Conservation (phyloP, 2,113 vertebrate species). For the Zapornia atra region DNA sequence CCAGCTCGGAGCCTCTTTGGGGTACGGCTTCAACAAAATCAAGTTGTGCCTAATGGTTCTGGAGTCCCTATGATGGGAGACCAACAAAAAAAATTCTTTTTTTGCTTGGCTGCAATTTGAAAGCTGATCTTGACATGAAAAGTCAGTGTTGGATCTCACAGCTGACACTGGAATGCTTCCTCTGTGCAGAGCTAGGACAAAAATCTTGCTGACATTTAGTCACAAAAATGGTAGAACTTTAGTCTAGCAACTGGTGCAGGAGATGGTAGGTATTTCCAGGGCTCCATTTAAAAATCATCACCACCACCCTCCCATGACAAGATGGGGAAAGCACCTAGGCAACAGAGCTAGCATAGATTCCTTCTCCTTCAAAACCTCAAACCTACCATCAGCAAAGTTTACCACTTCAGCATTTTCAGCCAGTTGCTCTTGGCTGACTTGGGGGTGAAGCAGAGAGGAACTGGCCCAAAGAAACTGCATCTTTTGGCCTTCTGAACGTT, state of each 20-base stretch:
- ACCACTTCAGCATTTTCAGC: background rate
- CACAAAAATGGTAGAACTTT: background rate
- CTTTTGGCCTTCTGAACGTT: background rate
- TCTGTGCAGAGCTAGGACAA: background rate
- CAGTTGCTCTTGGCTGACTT: background rate
- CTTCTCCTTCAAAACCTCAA: background rate
- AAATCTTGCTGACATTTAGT: background rate
- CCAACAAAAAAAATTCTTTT: background rate
- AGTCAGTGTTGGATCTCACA: background rate
- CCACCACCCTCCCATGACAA: fast-evolving
- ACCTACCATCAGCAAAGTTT: background rate
- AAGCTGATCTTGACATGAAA: background rate
- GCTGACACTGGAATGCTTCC: background rate
- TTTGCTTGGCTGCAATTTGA: background rate
- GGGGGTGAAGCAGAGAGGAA: background rate
- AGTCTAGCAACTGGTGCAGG: background rate
- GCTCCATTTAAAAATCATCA: background rate
- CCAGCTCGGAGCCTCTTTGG: background rate
- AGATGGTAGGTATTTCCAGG: background rate
- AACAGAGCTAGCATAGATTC: background rate
- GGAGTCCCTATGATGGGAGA: background rate
- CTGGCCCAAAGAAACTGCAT: background rate
- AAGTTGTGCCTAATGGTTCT: background rate
- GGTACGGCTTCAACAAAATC: background rate
- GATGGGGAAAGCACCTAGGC: background rate